Percentiles rank a stretch among this genome's conserved stretches.
Conservation (phyloP, 2,113 vertebrate species). For the Saimiri boliviensis region DNA sequence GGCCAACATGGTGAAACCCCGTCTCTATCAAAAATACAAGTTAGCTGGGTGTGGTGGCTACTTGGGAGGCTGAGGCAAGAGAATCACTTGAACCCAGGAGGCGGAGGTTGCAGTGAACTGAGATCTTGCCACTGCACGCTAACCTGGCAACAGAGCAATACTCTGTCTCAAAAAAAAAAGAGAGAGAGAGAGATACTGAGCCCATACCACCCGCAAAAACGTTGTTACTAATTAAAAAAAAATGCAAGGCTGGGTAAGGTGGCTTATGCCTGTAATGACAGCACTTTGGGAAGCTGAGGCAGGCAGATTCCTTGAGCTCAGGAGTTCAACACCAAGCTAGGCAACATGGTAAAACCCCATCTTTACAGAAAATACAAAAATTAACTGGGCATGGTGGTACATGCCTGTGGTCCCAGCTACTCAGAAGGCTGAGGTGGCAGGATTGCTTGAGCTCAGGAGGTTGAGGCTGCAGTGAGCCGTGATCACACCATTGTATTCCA, state of each 20-base stretch:
- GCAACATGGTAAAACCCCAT: not conserved
- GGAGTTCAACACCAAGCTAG: not conserved
- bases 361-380: not conserved
- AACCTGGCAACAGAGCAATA: too few relatives aligned
- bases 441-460: not conserved
- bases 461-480: not conserved
- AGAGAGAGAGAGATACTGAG: too few relatives aligned
- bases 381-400: not conserved
- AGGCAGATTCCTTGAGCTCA: not conserved
- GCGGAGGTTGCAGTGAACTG: too few relatives aligned
- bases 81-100: too few relatives aligned
- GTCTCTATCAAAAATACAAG: too few relatives aligned
- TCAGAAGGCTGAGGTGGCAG: not conserved
- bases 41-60: too few relatives aligned
- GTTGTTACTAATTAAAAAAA: not conserved
- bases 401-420: not conserved
- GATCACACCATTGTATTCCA: not conserved
- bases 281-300: not conserved
- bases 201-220: not conserved
- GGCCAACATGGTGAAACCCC: too few relatives aligned
- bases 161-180: too few relatives aligned
- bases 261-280: not conserved
- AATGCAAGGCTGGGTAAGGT: not conserved
- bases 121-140: too few relatives aligned
- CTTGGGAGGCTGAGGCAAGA: too few relatives aligned